Conservation (phyloP, 1,140 invertebrate genomes). For the Achatina immaculata region DNA sequence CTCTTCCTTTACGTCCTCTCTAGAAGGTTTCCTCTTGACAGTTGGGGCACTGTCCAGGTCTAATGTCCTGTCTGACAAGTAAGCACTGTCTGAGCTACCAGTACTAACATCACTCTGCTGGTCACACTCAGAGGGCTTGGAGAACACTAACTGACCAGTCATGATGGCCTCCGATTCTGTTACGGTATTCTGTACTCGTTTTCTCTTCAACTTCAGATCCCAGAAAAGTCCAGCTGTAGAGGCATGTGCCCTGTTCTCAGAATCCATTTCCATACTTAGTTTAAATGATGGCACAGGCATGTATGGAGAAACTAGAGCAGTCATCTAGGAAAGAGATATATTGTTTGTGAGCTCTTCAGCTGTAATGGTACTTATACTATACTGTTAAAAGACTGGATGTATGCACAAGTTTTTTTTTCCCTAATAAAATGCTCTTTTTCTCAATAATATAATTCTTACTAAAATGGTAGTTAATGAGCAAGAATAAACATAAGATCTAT, state of each 20-base stretch:
- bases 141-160: constrained; percentile 25
- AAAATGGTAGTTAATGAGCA: too few relatives aligned
- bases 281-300: neutral
- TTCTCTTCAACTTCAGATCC: constrained; percentile 55
- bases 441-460: too few relatives aligned
- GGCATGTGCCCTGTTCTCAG: constrained; percentile 3
- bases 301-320: constrained; percentile 13
- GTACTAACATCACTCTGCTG: constrained; percentile 44
- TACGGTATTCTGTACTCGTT: constrained; percentile 45
- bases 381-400: too few relatives aligned
- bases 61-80: constrained; percentile 40
- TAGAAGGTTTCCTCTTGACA: constrained; percentile 11
- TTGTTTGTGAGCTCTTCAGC: too few relatives aligned
- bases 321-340: constrained; percentile 28
- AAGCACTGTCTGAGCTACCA: constrained; percentile 45
- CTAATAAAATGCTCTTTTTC: too few relatives aligned
- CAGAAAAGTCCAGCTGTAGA: constrained; percentile 48
- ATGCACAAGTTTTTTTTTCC: too few relatives aligned
- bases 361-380: too few relatives aligned
- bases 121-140: constrained; percentile 40
- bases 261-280: constrained; percentile 3
- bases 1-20: neutral
- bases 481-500: too few relatives aligned
- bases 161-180: constrained; percentile 39
- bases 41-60: constrained; percentile 35